Base-by-base conservation (phyloP, 2,113 vertebrate genomes). In the Rhinichthys klamathensis region DNA sequence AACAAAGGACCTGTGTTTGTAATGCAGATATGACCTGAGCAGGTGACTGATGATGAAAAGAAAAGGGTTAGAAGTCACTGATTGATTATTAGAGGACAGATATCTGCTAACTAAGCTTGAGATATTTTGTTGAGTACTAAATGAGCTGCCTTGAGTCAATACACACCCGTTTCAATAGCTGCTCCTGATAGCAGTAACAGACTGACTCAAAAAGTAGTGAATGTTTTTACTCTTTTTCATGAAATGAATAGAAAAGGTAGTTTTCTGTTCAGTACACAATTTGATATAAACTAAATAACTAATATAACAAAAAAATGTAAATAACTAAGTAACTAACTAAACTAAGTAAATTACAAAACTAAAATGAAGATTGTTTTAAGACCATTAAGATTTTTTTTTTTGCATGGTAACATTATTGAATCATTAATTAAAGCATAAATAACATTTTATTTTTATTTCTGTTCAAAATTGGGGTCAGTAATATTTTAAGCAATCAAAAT, bases 71-170 rank as follows among this genome's bases (percentile, higher is more conserved):
- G 13, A 32, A 15, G 38, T 35, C 32, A 60, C 72, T 51, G 54
- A 56, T n/a, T 35, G 75, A 51, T 85, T 86, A 90, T 78, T 89
- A 65, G 41, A 82, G 80, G 83, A 79, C n/a, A 84, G 86, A 91
- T 38, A 84, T 80, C 85, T 84, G 83, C 38, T 9, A 41, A 9
- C 8, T 41, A 41, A 51, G 75, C 82, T 67, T 56, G 27, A 18
- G 44, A 21, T n/a, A 61, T 78, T 85, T 90, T 58, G 90, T 86
- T 88, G 87, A 92, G 85, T 90, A 87, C 91, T 85, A 80, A 89
- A 89, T 86, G 78, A 88, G 58, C 83, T 78, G 21, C 84, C 72
- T 56, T 85, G 85, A 86, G 87, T 90, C 90, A 92, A 91, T 89
- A 89, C 46, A 21, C 54, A 73, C 61, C 38, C 1, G 2, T 70